These are phyloP conservation scores for Bathynomus jamesi DNA, from an alignment of 1,140 invertebrate species.

Conservation along the genomic window DNA sequence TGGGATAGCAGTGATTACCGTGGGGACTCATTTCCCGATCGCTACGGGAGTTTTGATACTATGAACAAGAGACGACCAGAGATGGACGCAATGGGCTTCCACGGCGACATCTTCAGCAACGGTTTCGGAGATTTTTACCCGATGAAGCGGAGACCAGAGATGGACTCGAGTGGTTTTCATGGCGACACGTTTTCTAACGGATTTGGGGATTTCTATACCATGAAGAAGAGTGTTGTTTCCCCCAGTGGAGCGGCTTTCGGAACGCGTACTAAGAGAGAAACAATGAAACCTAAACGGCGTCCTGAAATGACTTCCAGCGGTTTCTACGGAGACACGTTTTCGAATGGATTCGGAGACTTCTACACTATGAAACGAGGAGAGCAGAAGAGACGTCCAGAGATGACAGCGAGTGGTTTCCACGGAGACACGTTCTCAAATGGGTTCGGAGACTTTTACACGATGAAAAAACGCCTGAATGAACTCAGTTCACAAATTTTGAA, in stretches of 20 bases:
- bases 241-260: not conserved
- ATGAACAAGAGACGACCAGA: constrained; percentile 42
- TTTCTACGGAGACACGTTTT: constrained; percentile 43
- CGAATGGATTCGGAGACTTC: constrained; percentile 44
- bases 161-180: constrained; percentile 40
- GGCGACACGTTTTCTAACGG: constrained; percentile 47
- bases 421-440: constrained; percentile 48
- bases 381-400: constrained; percentile 43
- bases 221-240: constrained; percentile 40
- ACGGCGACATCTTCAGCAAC: constrained; percentile 47
- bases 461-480: constrained; percentile 40
- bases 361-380: constrained; percentile 41
- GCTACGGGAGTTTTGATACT: constrained; percentile 46
- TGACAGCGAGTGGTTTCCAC: constrained; percentile 44
- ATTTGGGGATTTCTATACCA: constrained; percentile 48
- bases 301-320: constrained; percentile 41
- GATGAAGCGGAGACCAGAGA: constrained; percentile 41
- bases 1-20: constrained; percentile 45
- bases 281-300: constrained; percentile 18
- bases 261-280: not conserved
- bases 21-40: constrained; percentile 47
- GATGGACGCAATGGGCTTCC: constrained; percentile 47
- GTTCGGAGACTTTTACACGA: constrained; percentile 48
- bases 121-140: constrained; percentile 49
- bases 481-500: too few relatives aligned